A percentile compares a stretch with the other conserved stretches of the same genome.
Evolutionary conservation across 2,797 vertebrate genomes (phyloP).

Genomic region (Megaceryle alcyon): DNA sequence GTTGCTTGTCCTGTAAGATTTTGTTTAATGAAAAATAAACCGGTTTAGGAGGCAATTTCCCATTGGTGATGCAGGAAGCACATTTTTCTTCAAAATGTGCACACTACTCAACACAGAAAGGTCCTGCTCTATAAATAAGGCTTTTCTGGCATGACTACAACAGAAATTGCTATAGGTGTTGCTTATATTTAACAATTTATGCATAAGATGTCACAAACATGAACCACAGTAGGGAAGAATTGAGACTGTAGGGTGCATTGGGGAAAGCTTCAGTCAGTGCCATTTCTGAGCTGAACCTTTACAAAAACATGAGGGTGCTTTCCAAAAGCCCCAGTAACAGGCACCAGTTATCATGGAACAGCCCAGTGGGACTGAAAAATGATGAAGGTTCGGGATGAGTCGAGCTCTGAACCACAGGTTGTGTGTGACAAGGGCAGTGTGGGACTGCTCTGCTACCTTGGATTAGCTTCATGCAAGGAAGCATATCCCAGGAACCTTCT

Average conservation of each 20-base stretch:
- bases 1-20: neutral
- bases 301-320: neutral
- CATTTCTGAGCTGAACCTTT: neutral
- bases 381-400: neutral
- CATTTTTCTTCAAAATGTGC: neutral
- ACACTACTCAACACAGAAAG: neutral
- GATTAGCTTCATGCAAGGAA: neutral
- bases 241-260: neutral
- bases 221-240: neutral
- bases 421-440: neutral
- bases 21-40: constrained; percentile 8
- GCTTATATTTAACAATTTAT: neutral
- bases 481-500: fast-evolving
- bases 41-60: neutral
- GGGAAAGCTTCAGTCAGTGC: neutral
- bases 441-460: neutral
- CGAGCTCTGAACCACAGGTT: neutral
- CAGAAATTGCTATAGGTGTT: neutral
- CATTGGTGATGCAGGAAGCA: neutral
- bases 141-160: neutral
- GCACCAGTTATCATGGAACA: neutral
- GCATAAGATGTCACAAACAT: neutral
- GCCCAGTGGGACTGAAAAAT: neutral
- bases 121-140: neutral
- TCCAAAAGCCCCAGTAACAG: neutral